These are phyloP conservation scores for Sakesphorus luctuosus DNA, from an alignment of 2,113 vertebrate genomes.

Conservation along the genomic window DNA sequence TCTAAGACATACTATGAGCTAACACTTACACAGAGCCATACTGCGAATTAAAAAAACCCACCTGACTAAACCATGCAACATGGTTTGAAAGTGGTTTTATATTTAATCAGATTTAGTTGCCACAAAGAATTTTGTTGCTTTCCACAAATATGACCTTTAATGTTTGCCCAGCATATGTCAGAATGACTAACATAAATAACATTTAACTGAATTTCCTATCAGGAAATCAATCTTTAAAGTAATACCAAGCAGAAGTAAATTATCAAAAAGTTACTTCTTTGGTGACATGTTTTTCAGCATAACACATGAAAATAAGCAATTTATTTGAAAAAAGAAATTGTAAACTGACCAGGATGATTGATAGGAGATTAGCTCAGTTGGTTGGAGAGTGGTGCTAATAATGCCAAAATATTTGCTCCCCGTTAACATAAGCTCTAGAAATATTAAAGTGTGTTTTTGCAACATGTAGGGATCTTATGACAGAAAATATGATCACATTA, in stretches of 20 bases:
- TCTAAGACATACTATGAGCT: accelerated
- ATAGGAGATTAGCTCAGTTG: background rate
- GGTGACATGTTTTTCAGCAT: background rate
- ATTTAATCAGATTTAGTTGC: background rate
- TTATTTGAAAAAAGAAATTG: background rate
- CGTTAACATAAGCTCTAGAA: background rate
- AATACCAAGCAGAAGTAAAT: background rate
- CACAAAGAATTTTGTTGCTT: background rate
- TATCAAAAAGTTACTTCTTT: background rate
- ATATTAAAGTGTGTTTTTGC: background rate
- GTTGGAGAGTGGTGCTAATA: too few relatives aligned
- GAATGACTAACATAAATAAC: background rate
- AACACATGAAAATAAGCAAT: background rate
- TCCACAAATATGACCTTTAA: background rate
- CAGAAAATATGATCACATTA: background rate
- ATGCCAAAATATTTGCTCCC: background rate
- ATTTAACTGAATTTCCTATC: background rate
- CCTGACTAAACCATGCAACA: background rate
- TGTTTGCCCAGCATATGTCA: background rate
- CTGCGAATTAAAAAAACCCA: background rate
- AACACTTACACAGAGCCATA: background rate
- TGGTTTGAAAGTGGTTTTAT: background rate
- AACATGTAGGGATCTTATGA: background rate
- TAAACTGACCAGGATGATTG: background rate
- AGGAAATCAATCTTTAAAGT: background rate